A percentile compares a stretch with the other conserved stretches of the same genome.
phyloP scores from a whole-genome alignment of 2,888 invertebrate genomes.

The Blomia tropicalis region DNA sequence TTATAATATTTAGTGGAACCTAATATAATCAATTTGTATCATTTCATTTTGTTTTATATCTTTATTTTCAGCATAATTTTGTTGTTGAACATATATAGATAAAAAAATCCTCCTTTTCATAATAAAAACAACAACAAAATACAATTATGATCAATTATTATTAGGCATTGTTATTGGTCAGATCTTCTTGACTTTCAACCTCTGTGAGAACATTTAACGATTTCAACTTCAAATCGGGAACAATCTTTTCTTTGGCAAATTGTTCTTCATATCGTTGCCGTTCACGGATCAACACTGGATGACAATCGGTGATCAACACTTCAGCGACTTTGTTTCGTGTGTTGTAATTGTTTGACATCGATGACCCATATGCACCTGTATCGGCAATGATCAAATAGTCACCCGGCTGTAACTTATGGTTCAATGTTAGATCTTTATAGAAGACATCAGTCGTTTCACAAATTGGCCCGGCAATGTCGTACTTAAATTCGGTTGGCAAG shows the following conservation, averaged over 20 bases:
- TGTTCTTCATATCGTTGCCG: slow-evolving; percentile 24
- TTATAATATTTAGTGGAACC: too few relatives aligned
- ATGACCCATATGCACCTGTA: slow-evolving; percentile 33
- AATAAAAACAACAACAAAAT: neutral
- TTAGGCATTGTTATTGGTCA: neutral
- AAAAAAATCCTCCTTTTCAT: neutral
- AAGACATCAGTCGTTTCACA: slow-evolving; percentile 38
- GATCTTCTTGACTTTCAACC: slow-evolving; percentile 8
- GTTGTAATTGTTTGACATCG: slow-evolving; percentile 38
- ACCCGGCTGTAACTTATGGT: slow-evolving; percentile 31
- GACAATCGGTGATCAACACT: slow-evolving; percentile 33
- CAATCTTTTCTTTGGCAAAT: slow-evolving; percentile 18
- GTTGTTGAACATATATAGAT: neutral
- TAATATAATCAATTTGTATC: neutral
- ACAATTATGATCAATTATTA: neutral
- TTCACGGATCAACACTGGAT: slow-evolving; percentile 31
- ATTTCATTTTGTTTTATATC: neutral
- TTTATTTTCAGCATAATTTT: neutral
- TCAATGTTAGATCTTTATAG: slow-evolving; percentile 34
- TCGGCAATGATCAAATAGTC: slow-evolving; percentile 33
- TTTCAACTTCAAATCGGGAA: slow-evolving; percentile 16
- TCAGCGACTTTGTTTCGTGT: slow-evolving; percentile 35
- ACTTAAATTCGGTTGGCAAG: slow-evolving; percentile 25
- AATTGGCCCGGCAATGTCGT: slow-evolving; percentile 37
- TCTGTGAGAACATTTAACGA: slow-evolving; percentile 15